Evolutionary conservation across 1,140 invertebrate genomes (phyloP).

Genomic region (Melipona quadrifasciata): DNA sequence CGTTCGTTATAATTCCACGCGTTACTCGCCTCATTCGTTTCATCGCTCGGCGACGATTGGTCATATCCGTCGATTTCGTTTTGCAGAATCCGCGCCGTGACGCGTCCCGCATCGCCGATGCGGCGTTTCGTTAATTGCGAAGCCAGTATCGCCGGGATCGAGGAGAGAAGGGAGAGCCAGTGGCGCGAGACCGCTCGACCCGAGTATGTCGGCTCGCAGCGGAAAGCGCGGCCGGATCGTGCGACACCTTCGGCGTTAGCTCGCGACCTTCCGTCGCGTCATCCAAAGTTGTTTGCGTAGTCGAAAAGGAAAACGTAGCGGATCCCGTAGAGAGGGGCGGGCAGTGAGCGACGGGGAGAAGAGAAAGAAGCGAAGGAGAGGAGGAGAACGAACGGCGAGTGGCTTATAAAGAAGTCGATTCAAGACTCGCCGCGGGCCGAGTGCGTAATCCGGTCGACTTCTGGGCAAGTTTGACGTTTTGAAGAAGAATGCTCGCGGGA

Average conservation of each 20-base stretch:
- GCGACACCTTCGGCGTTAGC: conserved; percentile 60
- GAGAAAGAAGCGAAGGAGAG: conserved; percentile 1
- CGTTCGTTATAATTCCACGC: neutral
- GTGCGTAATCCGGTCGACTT: neutral
- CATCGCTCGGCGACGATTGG: neutral
- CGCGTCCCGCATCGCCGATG: neutral
- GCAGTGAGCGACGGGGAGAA: neutral
- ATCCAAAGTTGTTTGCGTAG: conserved; percentile 75
- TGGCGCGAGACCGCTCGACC: conserved; percentile 6
- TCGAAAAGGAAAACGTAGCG: conserved; percentile 37
- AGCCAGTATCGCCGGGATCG: neutral
- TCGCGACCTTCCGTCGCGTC: conserved; percentile 72
- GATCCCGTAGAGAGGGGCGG: conserved; percentile 24
- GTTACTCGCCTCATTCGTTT: neutral
- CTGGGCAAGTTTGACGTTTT: conserved; percentile 56
- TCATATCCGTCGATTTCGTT: conserved; percentile 5
- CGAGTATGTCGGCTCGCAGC: conserved; percentile 14
- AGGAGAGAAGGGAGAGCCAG: neutral
- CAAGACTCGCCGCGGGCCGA: conserved; percentile 9
- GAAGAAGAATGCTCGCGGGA: conserved; percentile 71
- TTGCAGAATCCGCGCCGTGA: neutral
- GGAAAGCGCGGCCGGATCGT: conserved; percentile 63
- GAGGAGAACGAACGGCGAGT: neutral
- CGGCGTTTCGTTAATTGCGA: neutral
- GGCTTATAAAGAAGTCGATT: conserved; percentile 25